Conservation (phyloP, 2,797 vertebrate species). For the Tadarida brasiliensis region DNA sequence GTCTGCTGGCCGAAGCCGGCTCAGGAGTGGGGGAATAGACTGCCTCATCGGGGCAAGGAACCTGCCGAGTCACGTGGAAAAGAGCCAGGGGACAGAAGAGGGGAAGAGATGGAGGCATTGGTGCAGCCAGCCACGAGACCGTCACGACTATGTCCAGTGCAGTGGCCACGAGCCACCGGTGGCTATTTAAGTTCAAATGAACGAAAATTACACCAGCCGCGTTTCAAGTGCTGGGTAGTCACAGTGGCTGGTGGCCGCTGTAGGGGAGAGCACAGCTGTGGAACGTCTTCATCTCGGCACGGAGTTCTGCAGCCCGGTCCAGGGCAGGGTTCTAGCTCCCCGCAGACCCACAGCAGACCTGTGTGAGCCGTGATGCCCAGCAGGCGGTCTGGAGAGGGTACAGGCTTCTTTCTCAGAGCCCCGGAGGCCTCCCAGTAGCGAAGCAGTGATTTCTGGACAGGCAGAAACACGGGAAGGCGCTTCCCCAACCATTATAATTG, state of each 20-base stretch:
- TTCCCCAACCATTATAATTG: conserved; percentile 37
- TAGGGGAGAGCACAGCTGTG: accelerated
- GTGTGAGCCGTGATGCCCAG: accelerated
- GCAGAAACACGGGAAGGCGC: background rate
- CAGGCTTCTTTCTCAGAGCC: background rate
- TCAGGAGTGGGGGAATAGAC: background rate
- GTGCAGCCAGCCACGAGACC: background rate
- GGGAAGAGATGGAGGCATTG: background rate
- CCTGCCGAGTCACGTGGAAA: background rate
- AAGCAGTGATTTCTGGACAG: background rate
- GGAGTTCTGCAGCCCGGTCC: background rate
- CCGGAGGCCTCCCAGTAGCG: background rate
- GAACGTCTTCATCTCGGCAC: background rate
- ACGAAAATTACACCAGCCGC: background rate
- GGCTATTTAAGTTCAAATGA: background rate
- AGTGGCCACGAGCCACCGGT: accelerated
- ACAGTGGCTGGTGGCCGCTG: accelerated
- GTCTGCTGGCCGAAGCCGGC: background rate
- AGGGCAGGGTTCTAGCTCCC: background rate
- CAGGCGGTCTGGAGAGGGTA: accelerated
- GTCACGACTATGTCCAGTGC: accelerated
- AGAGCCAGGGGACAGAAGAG: background rate
- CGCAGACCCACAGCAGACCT: background rate
- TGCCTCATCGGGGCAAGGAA: background rate
- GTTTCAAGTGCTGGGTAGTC: background rate